phyloP scores from a whole-genome alignment of 2,113 vertebrate species.

The Embiotoca jacksoni region DNA sequence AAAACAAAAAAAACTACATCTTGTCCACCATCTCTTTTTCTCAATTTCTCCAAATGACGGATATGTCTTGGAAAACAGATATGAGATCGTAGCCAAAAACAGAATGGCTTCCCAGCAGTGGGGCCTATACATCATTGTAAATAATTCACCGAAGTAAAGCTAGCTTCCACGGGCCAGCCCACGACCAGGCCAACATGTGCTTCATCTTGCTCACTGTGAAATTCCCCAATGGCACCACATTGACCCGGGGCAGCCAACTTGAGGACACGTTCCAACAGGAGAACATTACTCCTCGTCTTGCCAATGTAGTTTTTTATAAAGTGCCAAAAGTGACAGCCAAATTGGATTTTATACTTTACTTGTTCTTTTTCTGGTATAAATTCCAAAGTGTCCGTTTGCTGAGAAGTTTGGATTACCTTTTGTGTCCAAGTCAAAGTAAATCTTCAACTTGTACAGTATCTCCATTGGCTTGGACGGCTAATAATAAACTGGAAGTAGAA shows the following conservation, averaged over 20 bases:
- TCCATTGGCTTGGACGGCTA: conserved; percentile 3
- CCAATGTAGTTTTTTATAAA: conserved; percentile 69
- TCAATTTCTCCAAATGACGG: conserved; percentile 65
- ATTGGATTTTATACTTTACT: conserved; percentile 61
- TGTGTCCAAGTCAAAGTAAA: conserved; percentile 31
- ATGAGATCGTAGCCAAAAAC: conserved; percentile 72
- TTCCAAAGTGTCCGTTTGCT: conserved; percentile 35
- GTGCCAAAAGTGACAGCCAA: conserved; percentile 72
- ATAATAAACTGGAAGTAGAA: neutral
- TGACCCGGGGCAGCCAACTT: conserved; percentile 73
- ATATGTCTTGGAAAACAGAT: conserved; percentile 75
- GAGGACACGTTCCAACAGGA: conserved; percentile 64
- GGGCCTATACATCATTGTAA: conserved; percentile 80
- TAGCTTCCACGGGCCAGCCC: conserved; percentile 66
- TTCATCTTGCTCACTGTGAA: conserved; percentile 77
- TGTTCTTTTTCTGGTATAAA: conserved; percentile 46
- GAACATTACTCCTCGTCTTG: conserved; percentile 66
- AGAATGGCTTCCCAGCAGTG: conserved; percentile 71
- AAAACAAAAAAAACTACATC: conserved; percentile 46
- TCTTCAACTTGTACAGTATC: conserved; percentile 5
- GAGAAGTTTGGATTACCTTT: conserved; percentile 48
- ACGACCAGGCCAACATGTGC: conserved; percentile 73
- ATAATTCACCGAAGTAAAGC: conserved; percentile 79
- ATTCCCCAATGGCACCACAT: conserved; percentile 61
- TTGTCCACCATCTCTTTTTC: conserved; percentile 42